Evolutionary conservation across 92 coral and sea anemone genomes (phyloP), one percentile per base, ranked within the genome.

Genomic region (Phenganax subtilis): DNA sequence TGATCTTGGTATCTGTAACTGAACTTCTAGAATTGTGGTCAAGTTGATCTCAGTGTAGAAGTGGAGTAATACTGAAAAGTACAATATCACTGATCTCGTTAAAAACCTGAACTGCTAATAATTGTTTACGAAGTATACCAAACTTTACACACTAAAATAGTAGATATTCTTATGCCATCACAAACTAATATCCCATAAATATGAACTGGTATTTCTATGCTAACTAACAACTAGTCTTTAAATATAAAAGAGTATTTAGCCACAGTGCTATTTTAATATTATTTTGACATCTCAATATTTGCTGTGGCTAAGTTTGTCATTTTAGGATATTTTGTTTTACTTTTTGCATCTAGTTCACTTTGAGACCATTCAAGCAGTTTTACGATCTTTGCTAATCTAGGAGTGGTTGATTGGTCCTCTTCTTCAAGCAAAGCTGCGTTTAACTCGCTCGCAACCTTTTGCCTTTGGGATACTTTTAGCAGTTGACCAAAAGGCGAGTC

Each of bases 361-460:
- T 96, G 99, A 7, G 99, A 84, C 99, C 99, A 96, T 30, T 92
- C 87, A 70, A 96, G 87, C 60, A 96, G 88, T 84, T 92, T 96
- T 52, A 96, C 85, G 17, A 96, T 87, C 67, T 92, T 96, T 17
- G 99, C 89, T 29, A 96, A 84, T 80, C 93, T 92, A 51, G 97
- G 99, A 14, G 91, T 89, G 6, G 99, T 89, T 55, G 93, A 89
- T 72, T 90, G 88, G 72, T 96, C 86, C 64, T 96, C 97, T 15
- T 93, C 97, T 71, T 90, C 97, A 52, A 96, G 81, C 54, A 96
- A 88, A 31, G 99, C 99, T 81, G 99, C 97, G 69, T 96, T 96
- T 51, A 96, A 88, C 81, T 96, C 99, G 88, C 99, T 92, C 0
- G 99, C 99, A 75, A 96, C 97, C 75, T 96, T 96, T 86, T 96